A percentile compares a stretch with the other conserved stretches of the same genome.
These are phyloP conservation scores for Philypnodon macrostomus DNA, from an alignment of 2,797 vertebrate genomes.

Conservation along the genomic window DNA sequence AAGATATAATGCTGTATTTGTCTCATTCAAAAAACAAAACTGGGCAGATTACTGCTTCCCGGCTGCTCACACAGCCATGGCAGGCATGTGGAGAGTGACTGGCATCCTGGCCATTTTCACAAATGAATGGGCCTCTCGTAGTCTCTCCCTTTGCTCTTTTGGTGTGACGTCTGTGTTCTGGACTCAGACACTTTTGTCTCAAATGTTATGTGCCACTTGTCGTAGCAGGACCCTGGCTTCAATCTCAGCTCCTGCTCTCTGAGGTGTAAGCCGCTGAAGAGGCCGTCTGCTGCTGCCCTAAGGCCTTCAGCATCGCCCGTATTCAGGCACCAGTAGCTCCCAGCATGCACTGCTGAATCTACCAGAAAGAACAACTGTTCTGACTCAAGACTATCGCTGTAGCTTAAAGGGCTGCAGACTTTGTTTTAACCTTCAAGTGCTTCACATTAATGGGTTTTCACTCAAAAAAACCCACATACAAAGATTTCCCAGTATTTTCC, in stretches of 20 bases:
- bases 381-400: too few relatives aligned
- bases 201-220: conserved; percentile 36
- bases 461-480: too few relatives aligned
- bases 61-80: conserved; percentile 21
- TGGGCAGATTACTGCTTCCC: conserved; percentile 22
- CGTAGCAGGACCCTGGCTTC: conserved; percentile 40
- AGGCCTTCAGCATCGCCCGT: conserved; percentile 13
- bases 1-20: conserved; percentile 26
- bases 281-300: conserved; percentile 43
- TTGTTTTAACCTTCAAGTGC: too few relatives aligned
- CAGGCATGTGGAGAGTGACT: conserved; percentile 43
- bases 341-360: conserved; percentile 20
- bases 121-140: conserved; percentile 54
- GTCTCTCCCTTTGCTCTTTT: conserved; percentile 11
- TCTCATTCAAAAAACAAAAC: conserved; percentile 26
- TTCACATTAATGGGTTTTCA: too few relatives aligned
- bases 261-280: conserved; percentile 21
- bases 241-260: conserved; percentile 29
- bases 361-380: conserved; percentile 12
- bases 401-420: too few relatives aligned
- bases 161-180: conserved; percentile 20
- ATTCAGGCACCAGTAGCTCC: conserved; percentile 12
- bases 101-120: conserved; percentile 46
- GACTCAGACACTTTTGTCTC: conserved; percentile 16
- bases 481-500: too few relatives aligned